Base-by-base conservation (phyloP, 2,797 vertebrate genomes). In the Muscicapa comitata region DNA sequence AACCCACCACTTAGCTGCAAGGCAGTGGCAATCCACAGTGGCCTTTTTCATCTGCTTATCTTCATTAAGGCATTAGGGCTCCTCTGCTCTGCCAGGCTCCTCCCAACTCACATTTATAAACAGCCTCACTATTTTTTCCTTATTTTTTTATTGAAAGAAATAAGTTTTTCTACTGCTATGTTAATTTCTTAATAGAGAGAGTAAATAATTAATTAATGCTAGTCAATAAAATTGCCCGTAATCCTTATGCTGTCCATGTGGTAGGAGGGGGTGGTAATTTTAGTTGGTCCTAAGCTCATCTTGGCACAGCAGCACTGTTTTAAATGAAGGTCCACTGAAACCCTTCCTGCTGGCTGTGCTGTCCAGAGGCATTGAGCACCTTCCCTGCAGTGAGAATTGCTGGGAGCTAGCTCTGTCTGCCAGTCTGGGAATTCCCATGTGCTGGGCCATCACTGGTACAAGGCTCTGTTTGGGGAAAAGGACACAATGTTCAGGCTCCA, bases 41-140 rank as follows among this genome's bases (percentile, higher is more conserved):
- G 87, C 78, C 89, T 38, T 93, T 91, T 93, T 93, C 85, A 94
- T 96, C 81, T 93, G 91, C 94, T 96, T 95, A 96, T 97, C 95
- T 97, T 96, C 94, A 95, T 96, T 96, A 96, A 53, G 76, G 88
- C 81, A 93, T 94, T 96, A 94, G 61, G 51, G 92, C 68, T 74
- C 45, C 55, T 35, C 68, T 87, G 72, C 73, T 55, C 76, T 96
- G 91, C 91, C 89, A 96, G 78, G 33, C 81, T 93, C 67, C 77
- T 73, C 72, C 68, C 47, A 86, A 21, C 61, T 65, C 75, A 9
- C 45, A 38, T 28, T 47, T 62, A 48, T 23, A 40, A 47, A 11
- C 28, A 37, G 38, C 12, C 4, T 3, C 47, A 25, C 47, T 48
- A 25, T 9, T 25, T 48, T 14, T 15, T 24, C 24, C 47, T 48